Percentiles rank a stretch among this genome's conserved stretches.
phyloP scores from a whole-genome alignment of 2,888 invertebrate genomes.

The Fragum whitleyi region DNA sequence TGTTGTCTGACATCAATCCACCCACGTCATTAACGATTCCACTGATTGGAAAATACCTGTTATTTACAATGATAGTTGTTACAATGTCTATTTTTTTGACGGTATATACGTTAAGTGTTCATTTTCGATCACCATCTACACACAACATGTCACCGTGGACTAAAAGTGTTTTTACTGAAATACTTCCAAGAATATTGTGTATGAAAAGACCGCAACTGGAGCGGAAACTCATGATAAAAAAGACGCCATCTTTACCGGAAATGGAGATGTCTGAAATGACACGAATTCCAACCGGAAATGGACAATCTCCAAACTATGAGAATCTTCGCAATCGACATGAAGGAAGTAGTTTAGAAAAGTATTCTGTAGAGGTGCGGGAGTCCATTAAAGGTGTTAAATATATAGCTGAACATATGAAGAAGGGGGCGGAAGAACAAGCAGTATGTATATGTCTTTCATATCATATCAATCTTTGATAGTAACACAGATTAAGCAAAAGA shows the following conservation, averaged over 20 bases:
- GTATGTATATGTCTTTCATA: constrained; percentile 12
- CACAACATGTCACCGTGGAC: constrained; percentile 99
- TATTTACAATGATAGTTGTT: constrained; percentile 99
- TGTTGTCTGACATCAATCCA: constrained; percentile 99
- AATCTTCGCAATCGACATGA: constrained; percentile 39
- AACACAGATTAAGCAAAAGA: too few relatives aligned
- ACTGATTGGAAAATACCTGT: constrained; percentile 95
- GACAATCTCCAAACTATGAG: constrained; percentile 26
- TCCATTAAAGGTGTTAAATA: constrained; percentile 74
- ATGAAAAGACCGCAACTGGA: constrained; percentile 91
- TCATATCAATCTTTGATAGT: too few relatives aligned
- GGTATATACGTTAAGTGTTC: constrained; percentile 97
- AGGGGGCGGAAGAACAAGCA: constrained; percentile 75
- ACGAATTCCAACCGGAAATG: neutral
- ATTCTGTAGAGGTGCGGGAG: constrained; percentile 77
- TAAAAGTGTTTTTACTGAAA: constrained; percentile 96
- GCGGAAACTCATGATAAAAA: neutral
- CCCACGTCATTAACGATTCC: constrained; percentile 98
- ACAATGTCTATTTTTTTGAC: constrained; percentile 97
- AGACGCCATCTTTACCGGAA: constrained; percentile 11
- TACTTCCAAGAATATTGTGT: constrained; percentile 95
- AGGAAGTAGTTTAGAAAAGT: constrained; percentile 38
- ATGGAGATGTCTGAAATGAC: constrained; percentile 24
- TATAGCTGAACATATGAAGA: constrained; percentile 79
- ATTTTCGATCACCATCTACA: constrained; percentile 98